Conservation (phyloP, 2,113 vertebrate genomes). For the Etheostoma spectabile region DNA sequence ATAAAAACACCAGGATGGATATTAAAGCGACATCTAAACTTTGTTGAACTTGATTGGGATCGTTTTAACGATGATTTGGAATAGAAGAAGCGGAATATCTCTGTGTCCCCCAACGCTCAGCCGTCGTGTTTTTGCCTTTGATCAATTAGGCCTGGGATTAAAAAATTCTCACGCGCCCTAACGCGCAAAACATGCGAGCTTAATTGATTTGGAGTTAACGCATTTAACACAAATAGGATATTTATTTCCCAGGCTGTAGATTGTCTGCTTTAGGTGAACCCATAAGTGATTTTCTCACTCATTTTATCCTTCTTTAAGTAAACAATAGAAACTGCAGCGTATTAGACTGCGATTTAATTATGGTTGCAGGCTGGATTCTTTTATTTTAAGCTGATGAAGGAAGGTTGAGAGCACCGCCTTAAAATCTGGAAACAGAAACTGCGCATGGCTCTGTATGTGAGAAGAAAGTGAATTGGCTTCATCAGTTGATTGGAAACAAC, state of each 20-base stretch:
- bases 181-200: slow-evolving; percentile 1
- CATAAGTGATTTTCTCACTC: background rate
- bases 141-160: background rate
- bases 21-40: background rate
- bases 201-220: slow-evolving; percentile 16
- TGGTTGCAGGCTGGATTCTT: slow-evolving; percentile 44
- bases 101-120: background rate
- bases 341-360: slow-evolving; percentile 60
- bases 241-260: background rate
- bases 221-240: background rate
- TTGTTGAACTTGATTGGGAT: background rate
- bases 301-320: background rate
- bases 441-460: background rate
- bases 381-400: slow-evolving; percentile 12
- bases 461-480: background rate
- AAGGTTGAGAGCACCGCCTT: slow-evolving; percentile 60
- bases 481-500: background rate
- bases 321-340: slow-evolving; percentile 48
- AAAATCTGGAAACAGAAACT: slow-evolving; percentile 40
- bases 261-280: background rate
- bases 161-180: background rate
- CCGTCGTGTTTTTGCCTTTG: background rate
- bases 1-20: background rate
- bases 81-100: background rate
- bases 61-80: slow-evolving; percentile 6